Evolutionary conservation across 1,140 invertebrate genomes (phyloP), one percentile per base, ranked within the genome.

Genomic region (Paracyclopina nana): DNA sequence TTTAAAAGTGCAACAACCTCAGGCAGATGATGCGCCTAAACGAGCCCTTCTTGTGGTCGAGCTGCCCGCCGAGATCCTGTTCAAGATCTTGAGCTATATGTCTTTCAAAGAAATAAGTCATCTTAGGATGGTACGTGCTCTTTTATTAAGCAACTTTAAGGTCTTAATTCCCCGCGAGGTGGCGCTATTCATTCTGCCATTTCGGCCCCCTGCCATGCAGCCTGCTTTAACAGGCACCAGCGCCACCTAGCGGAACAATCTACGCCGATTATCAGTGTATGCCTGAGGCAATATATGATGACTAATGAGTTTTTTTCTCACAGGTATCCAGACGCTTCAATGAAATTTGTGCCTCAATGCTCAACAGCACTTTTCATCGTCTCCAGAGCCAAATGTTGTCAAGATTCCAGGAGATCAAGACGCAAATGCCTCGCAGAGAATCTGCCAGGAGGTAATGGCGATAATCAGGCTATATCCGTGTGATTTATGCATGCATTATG

Each of bases 401-500:
- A 60, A 69, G 79, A 57, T 84, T 85, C 65, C 81, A 85, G 63
- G 68, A 71, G 50, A 83, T 86, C 52, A 86, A 85, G 65, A 71
- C 77, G n/a, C 79, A 80, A 64, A 87, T 87, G 83, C 83, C 83
- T 4, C 70, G 82, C 50, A 68, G 82, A 53, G 83, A 87, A 62
- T 83, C 80, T 9, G 80, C 80, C 1, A 70, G 82, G 18, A 71
- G 82, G 34, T 38, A 38, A 4, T n/a, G n/a, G n/a, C n/a, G n/a
- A n/a, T n/a, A n/a, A n/a, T n/a, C n/a, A n/a, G n/a, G n/a, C n/a
- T n/a, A n/a, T n/a, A n/a, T n/a, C n/a, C n/a, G n/a, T n/a, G n/a
- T n/a, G n/a, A n/a, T n/a, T n/a, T n/a, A n/a, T n/a, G n/a, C n/a
- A n/a, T n/a, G n/a, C n/a, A n/a, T n/a, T 38, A 38, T 38, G 8